Evolutionary conservation across 2,113 vertebrate species (phyloP).

Genomic region (Rallus limicola): DNA sequence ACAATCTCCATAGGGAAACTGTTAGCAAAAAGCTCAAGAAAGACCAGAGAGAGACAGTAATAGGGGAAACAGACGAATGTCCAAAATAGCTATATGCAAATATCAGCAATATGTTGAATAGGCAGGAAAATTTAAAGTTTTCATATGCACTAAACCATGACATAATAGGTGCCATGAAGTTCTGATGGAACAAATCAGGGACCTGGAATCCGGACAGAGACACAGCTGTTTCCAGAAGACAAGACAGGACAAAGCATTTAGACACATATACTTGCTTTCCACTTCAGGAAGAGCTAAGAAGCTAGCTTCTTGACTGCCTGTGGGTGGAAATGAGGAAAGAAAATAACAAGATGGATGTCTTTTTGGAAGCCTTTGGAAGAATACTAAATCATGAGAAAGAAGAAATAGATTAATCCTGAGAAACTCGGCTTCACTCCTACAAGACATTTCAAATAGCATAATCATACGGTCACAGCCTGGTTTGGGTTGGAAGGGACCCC

Average conservation of each 20-base stretch:
- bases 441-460: background rate
- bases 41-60: background rate
- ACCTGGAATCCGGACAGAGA: background rate
- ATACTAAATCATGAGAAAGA: background rate
- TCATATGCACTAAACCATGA: background rate
- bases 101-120: background rate
- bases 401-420: background rate
- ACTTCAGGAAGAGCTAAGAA: background rate
- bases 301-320: background rate
- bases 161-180: background rate
- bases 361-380: background rate
- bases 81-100: background rate
- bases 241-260: background rate
- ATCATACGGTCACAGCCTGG: no score
- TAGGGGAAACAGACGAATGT: background rate
- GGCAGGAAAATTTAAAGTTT: background rate
- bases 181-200: background rate
- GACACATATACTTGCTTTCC: background rate
- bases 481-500: no score
- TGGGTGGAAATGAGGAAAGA: background rate
- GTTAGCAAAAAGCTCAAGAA: background rate
- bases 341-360: background rate
- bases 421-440: background rate
- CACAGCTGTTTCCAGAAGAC: background rate
- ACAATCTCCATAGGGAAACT: background rate